Evolutionary conservation across 2,888 invertebrate genomes (phyloP).

Genomic region (Drosophila kanekoi): DNA sequence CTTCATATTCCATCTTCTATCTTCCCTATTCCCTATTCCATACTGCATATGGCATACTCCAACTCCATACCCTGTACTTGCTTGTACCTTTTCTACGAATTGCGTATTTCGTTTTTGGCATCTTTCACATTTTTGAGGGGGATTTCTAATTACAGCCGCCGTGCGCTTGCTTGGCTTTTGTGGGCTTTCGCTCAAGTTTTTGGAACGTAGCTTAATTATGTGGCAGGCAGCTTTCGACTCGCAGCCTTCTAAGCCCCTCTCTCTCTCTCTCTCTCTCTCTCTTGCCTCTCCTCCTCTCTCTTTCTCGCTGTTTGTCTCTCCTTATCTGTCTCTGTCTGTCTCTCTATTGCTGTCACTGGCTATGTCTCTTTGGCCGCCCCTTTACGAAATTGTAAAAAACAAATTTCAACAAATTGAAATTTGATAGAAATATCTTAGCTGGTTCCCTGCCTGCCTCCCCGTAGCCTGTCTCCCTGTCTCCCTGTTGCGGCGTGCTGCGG

Average conservation of each 20-base stretch:
- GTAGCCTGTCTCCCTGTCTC: not conserved
- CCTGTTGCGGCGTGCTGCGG: not conserved
- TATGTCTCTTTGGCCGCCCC: slow-evolving; percentile 12
- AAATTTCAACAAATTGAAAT: slow-evolving; percentile 77
- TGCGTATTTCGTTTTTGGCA: slow-evolving; percentile 6
- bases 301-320: too few relatives aligned
- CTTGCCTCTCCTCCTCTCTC: not conserved
- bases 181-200: slow-evolving; percentile 68
- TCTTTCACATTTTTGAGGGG: slow-evolving; percentile 16
- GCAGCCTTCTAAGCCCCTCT: slow-evolving; percentile 20
- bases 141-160: slow-evolving; percentile 71
- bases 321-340: not conserved
- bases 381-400: slow-evolving; percentile 58
- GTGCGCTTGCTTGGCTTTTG: slow-evolving; percentile 59
- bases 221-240: slow-evolving; percentile 44
- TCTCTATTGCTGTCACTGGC: slow-evolving; percentile 11
- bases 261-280: not conserved
- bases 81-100: not conserved
- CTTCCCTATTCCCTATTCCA: not conserved
- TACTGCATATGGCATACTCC: not conserved
- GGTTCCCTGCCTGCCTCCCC: slow-evolving; percentile 25
- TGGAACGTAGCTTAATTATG: slow-evolving; percentile 73
- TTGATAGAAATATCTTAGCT: slow-evolving; percentile 74
- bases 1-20: slow-evolving; percentile 3
- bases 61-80: not conserved